Percentiles rank a stretch among this genome's conserved stretches.
These are phyloP conservation scores for Formicarius rufipectus DNA, from an alignment of 2,113 vertebrate genomes.

Conservation along the genomic window DNA sequence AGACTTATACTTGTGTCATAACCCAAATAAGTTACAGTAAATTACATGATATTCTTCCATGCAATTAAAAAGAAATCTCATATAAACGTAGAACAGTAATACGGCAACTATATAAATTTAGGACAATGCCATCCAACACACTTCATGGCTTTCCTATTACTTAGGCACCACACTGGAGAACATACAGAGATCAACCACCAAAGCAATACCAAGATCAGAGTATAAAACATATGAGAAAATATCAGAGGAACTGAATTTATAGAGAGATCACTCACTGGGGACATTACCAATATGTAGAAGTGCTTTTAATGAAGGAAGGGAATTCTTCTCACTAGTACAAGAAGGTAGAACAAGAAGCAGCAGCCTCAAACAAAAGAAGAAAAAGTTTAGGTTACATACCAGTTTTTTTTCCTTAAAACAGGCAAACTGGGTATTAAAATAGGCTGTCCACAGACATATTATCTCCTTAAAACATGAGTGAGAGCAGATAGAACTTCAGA, in stretches of 20 bases:
- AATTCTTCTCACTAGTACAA: slow-evolving; percentile 66
- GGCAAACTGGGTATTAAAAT: slow-evolving; percentile 13
- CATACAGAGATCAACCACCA: background rate
- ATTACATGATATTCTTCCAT: background rate
- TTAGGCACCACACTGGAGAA: background rate
- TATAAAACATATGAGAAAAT: slow-evolving; percentile 41
- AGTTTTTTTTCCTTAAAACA: background rate
- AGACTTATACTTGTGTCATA: background rate
- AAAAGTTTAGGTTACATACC: slow-evolving; percentile 42
- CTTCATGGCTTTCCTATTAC: background rate
- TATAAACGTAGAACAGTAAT: background rate
- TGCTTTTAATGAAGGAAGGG: slow-evolving; percentile 60
- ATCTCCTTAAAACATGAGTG: background rate
- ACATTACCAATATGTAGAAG: slow-evolving; percentile 57
- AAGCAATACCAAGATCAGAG: slow-evolving; percentile 26
- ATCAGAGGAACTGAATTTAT: slow-evolving; percentile 57
- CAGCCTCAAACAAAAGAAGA: slow-evolving; percentile 45
- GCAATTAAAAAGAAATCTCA: background rate
- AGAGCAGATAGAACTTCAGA: background rate
- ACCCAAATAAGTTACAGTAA: background rate
- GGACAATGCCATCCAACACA: background rate
- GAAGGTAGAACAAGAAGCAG: slow-evolving; percentile 65
- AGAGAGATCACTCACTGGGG: slow-evolving; percentile 56
- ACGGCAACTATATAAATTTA: background rate
- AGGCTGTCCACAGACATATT: background rate